Base-by-base conservation (phyloP, 2,797 vertebrate genomes). In the Huso huso region DNA sequence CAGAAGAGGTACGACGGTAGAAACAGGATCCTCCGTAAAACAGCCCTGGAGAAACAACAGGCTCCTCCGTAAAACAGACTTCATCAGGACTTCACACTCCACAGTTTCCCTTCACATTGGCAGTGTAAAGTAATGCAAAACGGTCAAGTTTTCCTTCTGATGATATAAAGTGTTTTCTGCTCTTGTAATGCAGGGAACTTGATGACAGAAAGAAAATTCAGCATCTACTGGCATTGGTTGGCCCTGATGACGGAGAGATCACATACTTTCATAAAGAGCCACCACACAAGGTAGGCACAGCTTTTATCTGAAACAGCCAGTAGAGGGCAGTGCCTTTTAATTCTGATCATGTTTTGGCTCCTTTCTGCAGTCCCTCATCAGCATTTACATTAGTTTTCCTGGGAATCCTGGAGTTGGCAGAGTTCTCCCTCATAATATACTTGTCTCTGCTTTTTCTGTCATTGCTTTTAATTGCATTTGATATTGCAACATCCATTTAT, bases 161-260 rank as follows among this genome's bases (percentile, higher is more conserved):
- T 37, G 4, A 37, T 37, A 37, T 37, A 5, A 37, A 1, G 4
- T 61, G 13, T 61, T 12, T 61, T n/a, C 18, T 68, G 8, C 12
- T 66, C 50, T 53, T 59, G 76, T 63, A 66, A 79, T 77, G 1
- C 75, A 99, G 97, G 80, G 96, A 99, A 71, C 11, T 99, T 69
- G 94, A 97, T 69, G 96, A 97, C 82, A 89, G 94, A 73, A 97
- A 93, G 73, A 98, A 94, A 82, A 97, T 98, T 76, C 95, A 98
- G 8, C 91, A 88, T 67, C 95, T 99, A 66, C 82, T 99, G 70
- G 75, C 89, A 59, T 82, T 97, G 66, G 85, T 95, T 62, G 94
- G 92, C 74, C 85, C 91, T 66, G 91, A 93, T 66, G 72, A 72
- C 51, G 93, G 89, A 74, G 94, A 95, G 79, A 83, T 95, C 68